Evolutionary conservation across 2,888 invertebrate species (phyloP).

Genomic region (Luffia ferchaultella): DNA sequence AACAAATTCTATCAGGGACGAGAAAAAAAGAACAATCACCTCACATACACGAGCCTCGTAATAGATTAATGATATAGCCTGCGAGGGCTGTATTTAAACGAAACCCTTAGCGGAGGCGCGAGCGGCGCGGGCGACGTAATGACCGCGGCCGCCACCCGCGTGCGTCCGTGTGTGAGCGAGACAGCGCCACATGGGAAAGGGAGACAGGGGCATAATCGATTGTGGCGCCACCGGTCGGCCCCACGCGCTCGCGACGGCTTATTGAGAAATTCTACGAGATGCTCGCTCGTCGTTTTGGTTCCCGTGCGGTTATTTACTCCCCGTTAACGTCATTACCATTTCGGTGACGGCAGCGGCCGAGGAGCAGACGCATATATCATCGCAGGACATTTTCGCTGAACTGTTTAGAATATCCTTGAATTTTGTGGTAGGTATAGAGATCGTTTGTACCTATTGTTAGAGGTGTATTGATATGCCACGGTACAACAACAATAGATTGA

Average conservation of each 20-base stretch:
- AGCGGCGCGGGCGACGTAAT: constrained; percentile 24
- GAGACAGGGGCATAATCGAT: constrained; percentile 33
- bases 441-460: too few species aligned
- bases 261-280: constrained; percentile 64
- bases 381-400: constrained; percentile 22
- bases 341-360: constrained; percentile 32
- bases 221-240: constrained; percentile 53
- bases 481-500: too few species aligned
- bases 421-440: too few species aligned
- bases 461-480: too few species aligned
- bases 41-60: constrained; percentile 42
- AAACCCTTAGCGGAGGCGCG: constrained; percentile 21
- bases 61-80: constrained; percentile 63
- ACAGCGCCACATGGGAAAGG: constrained; percentile 24
- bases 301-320: constrained; percentile 51
- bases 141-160: constrained; percentile 40
- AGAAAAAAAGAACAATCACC: constrained; percentile 38
- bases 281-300: constrained; percentile 36
- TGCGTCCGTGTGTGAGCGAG: constrained; percentile 31
- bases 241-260: constrained; percentile 54
- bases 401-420: too few species aligned
- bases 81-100: constrained; percentile 47
- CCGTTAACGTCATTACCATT: constrained; percentile 63
- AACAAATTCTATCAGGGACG: constrained; percentile 30
- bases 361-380: constrained; percentile 53